Evolutionary conservation across 2,797 vertebrate species (phyloP).

Genomic region (Delichon dasypus): DNA sequence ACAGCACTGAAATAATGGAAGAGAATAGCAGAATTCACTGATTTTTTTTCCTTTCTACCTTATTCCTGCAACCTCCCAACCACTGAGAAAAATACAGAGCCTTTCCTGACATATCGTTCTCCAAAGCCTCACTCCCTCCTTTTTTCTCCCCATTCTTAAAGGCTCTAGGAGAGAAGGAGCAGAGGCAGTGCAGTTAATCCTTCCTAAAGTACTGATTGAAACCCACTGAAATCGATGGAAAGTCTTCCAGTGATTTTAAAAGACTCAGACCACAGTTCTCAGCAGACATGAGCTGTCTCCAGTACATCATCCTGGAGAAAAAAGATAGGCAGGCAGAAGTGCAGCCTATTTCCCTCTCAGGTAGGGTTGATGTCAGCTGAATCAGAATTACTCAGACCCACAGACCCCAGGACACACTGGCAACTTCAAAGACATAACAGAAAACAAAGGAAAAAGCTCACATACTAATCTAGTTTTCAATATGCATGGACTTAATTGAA

Average conservation of each 20-base stretch:
- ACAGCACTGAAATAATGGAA: neutral
- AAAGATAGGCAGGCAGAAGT: neutral
- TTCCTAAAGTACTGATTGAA: neutral
- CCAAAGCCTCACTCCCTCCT: neutral
- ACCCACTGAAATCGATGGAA: neutral
- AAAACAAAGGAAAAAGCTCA: neutral
- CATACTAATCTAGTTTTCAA: neutral
- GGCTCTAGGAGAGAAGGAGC: neutral
- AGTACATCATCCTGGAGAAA: neutral
- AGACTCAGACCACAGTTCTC: neutral
- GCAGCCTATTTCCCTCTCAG: neutral
- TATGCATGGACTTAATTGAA: neutral
- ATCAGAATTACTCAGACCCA: neutral
- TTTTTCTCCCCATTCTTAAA: neutral
- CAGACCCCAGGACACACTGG: neutral
- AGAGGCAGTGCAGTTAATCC: neutral
- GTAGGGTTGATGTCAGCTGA: neutral
- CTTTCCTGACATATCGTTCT: neutral
- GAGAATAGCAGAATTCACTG: neutral
- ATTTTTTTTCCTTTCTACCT: neutral
- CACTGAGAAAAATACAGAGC: neutral
- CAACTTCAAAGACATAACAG: slow-evolving; percentile 25
- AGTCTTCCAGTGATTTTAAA: neutral
- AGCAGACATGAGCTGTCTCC: neutral
- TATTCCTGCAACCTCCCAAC: neutral